Conservation (phyloP, 2,888 invertebrate genomes). For the Helleia helle region DNA sequence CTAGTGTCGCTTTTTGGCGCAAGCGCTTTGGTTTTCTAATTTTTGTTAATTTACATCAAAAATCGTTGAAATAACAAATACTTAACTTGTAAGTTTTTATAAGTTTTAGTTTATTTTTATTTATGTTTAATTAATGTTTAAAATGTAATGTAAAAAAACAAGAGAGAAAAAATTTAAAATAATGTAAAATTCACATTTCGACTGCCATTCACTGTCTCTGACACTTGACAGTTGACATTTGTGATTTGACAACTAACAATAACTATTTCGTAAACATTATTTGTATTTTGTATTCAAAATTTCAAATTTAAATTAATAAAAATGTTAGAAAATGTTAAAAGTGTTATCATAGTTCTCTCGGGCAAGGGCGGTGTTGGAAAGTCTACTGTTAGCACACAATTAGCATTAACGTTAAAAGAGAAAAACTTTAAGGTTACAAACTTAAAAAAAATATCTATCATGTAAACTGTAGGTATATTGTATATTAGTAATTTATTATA, state of each 20-base stretch:
- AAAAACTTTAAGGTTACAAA: conserved; percentile 82
- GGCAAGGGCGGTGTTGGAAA: conserved; percentile 99
- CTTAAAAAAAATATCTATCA: no score
- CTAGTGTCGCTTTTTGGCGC: conserved; percentile 37
- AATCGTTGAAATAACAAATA: no score
- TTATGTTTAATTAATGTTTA: no score
- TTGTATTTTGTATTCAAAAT: not conserved
- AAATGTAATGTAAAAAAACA: no score
- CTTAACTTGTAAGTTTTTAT: no score
- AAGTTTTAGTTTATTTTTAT: no score
- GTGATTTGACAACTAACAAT: not conserved
- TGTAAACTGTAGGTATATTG: no score
- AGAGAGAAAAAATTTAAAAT: no score
- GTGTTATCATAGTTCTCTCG: conserved; percentile 92
- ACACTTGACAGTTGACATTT: conserved; percentile 1
- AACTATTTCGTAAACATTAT: not conserved
- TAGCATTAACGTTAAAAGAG: conserved; percentile 89
- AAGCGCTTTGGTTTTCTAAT: conserved; percentile 53
- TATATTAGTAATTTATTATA: no score
- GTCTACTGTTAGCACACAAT: conserved; percentile 95
- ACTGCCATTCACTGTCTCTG: no score
- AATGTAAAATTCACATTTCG: no score
- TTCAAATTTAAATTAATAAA: not conserved
- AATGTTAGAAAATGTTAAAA: conserved; percentile 87
- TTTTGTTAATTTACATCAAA: no score